Conservation (phyloP, 1,140 invertebrate genomes). For the Ericerus pela region DNA sequence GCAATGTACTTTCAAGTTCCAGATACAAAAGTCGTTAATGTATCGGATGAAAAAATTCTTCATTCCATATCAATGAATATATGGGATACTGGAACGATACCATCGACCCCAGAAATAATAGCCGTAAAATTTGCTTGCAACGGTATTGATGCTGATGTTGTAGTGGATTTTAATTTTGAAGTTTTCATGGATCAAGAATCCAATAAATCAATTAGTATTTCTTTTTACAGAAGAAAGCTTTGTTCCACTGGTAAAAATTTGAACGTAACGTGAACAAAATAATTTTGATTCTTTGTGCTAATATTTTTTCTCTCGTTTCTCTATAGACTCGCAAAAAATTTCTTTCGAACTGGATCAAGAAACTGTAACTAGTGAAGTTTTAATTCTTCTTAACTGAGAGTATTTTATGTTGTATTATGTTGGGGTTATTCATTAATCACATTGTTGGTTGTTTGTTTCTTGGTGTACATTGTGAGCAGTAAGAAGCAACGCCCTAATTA, state of each 20-base stretch:
- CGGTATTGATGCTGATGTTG: background rate
- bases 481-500: background rate
- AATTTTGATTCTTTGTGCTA: background rate
- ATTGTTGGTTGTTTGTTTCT: background rate
- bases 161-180: constrained; percentile 2
- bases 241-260: background rate
- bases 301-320: background rate
- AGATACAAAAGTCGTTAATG: background rate
- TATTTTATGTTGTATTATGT: background rate
- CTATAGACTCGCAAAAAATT: background rate
- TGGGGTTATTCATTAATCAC: background rate
- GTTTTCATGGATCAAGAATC: background rate
- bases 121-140: background rate
- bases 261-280: background rate
- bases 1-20: background rate
- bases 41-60: background rate
- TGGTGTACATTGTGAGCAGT: background rate
- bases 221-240: background rate
- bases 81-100: background rate
- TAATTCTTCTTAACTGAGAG: background rate
- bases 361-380: background rate
- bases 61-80: background rate
- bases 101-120: background rate
- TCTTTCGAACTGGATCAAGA: background rate
- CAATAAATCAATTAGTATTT: background rate